phyloP scores from a whole-genome alignment of 2,797 vertebrate species.

The Kryptolebias ocellatus region DNA sequence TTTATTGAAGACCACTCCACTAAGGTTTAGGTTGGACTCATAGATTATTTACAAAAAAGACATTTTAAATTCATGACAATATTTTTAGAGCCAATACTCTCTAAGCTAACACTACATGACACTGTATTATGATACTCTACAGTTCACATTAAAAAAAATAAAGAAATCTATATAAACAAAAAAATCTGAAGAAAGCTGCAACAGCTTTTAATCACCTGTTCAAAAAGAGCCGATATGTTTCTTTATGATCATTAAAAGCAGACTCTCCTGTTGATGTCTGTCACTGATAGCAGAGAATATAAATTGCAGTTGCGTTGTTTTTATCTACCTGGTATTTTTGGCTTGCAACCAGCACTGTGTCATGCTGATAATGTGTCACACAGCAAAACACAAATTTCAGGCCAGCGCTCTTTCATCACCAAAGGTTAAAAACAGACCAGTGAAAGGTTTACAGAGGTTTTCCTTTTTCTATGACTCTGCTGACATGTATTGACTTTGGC shows the following conservation, averaged over 20 bases:
- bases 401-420: slow-evolving; percentile 56
- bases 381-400: slow-evolving; percentile 51
- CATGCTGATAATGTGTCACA: slow-evolving; percentile 59
- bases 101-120: no score
- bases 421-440: slow-evolving; percentile 63
- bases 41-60: no score
- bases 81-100: no score
- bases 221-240: slow-evolving; percentile 43
- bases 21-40: no score
- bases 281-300: slow-evolving; percentile 69
- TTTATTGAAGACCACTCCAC: no score
- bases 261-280: slow-evolving; percentile 61
- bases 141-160: no score
- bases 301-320: slow-evolving; percentile 54
- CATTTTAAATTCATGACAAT: no score
- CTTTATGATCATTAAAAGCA: slow-evolving; percentile 61
- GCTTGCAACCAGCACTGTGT: slow-evolving; percentile 53
- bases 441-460: slow-evolving; percentile 20
- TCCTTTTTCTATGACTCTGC: slow-evolving; percentile 15
- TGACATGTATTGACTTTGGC: slow-evolving; percentile 16
- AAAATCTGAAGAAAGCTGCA: slow-evolving; percentile 40
- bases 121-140: no score
- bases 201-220: slow-evolving; percentile 41
- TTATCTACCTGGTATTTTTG: slow-evolving; percentile 62
- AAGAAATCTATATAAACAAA: slow-evolving; percentile 1